phyloP scores from a whole-genome alignment of 1,140 invertebrate genomes.

The Apis cerana region DNA sequence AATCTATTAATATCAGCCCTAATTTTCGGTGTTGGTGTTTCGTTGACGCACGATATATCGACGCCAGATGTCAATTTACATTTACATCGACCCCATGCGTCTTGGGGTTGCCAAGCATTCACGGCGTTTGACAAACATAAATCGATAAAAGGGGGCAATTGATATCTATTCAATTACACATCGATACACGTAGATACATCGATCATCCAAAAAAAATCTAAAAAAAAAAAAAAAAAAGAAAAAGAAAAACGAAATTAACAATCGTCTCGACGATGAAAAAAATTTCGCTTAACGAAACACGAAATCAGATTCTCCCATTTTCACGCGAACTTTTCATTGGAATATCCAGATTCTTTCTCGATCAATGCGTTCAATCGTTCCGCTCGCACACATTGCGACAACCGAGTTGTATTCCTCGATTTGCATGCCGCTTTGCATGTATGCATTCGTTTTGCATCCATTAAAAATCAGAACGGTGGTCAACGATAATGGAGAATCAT shows the following conservation, averaged over 20 bases:
- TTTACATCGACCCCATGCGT: conserved; percentile 3
- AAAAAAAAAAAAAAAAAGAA: no score
- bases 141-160: not conserved
- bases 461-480: conserved; percentile 46
- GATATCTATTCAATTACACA: not conserved
- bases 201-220: not conserved
- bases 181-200: not conserved
- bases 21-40: conserved; percentile 23
- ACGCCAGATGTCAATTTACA: conserved; percentile 39
- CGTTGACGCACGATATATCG: conserved; percentile 39
- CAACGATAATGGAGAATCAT: conserved; percentile 22
- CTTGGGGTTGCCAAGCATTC: not conserved
- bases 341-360: conserved; percentile 1
- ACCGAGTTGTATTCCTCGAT: conserved; percentile 10
- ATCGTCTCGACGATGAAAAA: no score
- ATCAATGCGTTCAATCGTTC: not conserved
- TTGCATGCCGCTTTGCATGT: conserved; percentile 44
- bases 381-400: not conserved
- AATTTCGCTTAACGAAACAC: not conserved
- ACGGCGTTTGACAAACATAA: not conserved
- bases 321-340: not conserved
- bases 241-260: not conserved
- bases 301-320: not conserved
- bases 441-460: conserved; percentile 53
- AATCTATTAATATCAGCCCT: conserved; percentile 29